Evolutionary conservation across 2,888 invertebrate species (phyloP), one percentile per base, ranked within the genome.

Genomic region (Abrostola triplasia): DNA sequence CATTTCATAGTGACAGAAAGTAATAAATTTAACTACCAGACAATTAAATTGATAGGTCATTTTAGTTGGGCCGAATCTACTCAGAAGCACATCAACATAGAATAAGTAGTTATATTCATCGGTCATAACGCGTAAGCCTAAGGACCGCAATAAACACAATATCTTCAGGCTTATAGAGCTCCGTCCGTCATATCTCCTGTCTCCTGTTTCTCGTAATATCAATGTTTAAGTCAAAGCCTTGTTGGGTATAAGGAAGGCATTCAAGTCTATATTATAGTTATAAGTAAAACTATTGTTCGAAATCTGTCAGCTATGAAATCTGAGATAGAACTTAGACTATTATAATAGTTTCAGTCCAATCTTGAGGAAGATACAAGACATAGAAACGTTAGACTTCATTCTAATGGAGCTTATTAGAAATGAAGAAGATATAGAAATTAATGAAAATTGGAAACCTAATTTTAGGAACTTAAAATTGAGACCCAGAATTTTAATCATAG

Each of bases 101-200:
- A 56, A 44, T 44, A 44, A 49, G 24, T 55, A 49, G 51, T 53
- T 35, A 5, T 49, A 44, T 76, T 66, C 64, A 71, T 64, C 48
- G 60, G 61, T 58, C 57, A 61, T 69, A 64, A 68, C 38, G 55
- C 66, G 56, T 35, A 13, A 58, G 51, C 59, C 51, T 48, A 41
- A 40, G n/a, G 63, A 51, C n/a, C 44, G 54, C 48, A 54, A 59
- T 69, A 65, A 72, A 68, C 65, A 60, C 44, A 60, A 56, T 64
- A 72, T 65, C 69, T 64, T 9, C 0, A 24, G 36, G 41, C 13
- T 59, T 54, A 62, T n/a, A 53, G 7, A 35, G 35, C 64, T 67
- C 13, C 55, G 42, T 36, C 35, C 60, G 44, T 73, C 47, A 64
- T 40, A 5, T 5, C 36, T 10, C 50, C 47, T 55, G n/a, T n/a